Conservation (phyloP, 2,113 vertebrate species). For the Donacobius atricapilla region DNA sequence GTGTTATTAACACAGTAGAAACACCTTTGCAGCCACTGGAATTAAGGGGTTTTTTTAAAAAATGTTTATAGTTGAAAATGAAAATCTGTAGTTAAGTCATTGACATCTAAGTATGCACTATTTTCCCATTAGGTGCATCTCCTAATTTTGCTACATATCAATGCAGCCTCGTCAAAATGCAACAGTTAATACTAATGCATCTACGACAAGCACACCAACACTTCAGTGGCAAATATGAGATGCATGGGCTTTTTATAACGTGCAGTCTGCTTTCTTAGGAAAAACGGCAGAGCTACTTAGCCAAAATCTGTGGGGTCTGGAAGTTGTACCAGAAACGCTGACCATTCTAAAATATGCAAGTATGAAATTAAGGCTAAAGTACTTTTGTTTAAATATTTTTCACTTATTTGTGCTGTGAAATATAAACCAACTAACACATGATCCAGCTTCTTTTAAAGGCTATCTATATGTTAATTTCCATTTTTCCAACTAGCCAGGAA, state of each 20-base stretch:
- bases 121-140: neutral
- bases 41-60: neutral
- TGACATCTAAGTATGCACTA: neutral
- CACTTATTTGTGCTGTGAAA: neutral
- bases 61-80: neutral
- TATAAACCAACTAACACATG: neutral
- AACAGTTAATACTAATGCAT: constrained; percentile 42
- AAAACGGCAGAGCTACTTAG: neutral
- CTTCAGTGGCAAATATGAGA: neutral
- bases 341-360: neutral
- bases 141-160: neutral
- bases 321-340: neutral
- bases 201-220: neutral
- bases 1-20: constrained; percentile 9
- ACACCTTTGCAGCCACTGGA: neutral
- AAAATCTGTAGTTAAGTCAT: constrained; percentile 14
- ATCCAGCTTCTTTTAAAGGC: constrained; percentile 21
- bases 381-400: constrained; percentile 9
- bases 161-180: neutral
- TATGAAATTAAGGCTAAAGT: neutral
- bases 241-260: neutral
- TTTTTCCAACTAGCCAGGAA: constrained; percentile 10
- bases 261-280: neutral
- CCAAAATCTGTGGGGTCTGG: neutral
- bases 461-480: constrained; percentile 27